These are phyloP conservation scores for Clarias gariepinus DNA, from an alignment of 2,113 vertebrate species.

Conservation along the genomic window DNA sequence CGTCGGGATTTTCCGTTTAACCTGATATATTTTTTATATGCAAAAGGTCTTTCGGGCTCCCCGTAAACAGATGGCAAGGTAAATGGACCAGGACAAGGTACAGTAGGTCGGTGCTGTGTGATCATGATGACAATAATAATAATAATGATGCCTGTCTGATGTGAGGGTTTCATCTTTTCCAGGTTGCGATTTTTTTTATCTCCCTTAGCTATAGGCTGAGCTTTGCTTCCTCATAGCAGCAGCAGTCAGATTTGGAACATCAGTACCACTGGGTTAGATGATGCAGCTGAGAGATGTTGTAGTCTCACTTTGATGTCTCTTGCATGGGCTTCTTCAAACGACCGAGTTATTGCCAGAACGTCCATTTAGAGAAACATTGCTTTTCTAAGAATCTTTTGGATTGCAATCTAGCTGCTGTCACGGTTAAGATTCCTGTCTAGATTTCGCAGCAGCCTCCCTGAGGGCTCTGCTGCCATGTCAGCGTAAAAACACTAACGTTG, in stretches of 20 bases:
- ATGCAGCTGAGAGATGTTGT: neutral
- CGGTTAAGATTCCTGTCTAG: neutral
- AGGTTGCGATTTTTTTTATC: neutral
- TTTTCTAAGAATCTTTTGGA: neutral
- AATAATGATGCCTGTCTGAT: neutral
- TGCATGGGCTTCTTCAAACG: neutral
- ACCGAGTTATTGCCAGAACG: neutral
- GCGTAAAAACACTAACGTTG: neutral
- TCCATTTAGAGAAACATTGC: neutral
- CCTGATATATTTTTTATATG: neutral
- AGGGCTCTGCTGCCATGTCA: neutral
- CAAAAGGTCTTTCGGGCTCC: neutral
- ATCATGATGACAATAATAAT: neutral
- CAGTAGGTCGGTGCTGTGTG: slow-evolving; percentile 35
- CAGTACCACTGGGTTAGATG: neutral
- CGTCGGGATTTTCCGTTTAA: slow-evolving; percentile 7
- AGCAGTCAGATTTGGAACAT: neutral
- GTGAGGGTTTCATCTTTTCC: neutral
- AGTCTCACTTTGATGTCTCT: slow-evolving; percentile 9
- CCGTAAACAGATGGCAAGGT: slow-evolving; percentile 42
- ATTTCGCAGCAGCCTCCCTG: neutral
- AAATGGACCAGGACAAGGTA: slow-evolving; percentile 52
- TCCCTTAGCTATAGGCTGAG: neutral
- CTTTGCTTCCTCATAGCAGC: neutral
- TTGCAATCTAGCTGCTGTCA: neutral